A percentile compares a stretch with the other conserved stretches of the same genome.
phyloP scores from a whole-genome alignment of 2,888 invertebrate genomes.

The Anoncus sp. region DNA sequence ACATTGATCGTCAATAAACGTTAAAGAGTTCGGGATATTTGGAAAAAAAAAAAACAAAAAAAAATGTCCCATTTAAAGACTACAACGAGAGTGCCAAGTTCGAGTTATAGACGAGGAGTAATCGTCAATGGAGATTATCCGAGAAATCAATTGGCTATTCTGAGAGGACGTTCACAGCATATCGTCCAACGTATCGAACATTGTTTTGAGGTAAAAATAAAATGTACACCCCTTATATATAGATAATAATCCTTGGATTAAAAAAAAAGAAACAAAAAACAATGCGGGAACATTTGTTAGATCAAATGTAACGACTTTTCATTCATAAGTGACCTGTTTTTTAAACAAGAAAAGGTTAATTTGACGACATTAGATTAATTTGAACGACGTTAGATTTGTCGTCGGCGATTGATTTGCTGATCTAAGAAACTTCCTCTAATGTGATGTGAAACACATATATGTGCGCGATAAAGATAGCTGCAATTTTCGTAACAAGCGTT shows the following conservation, averaged over 20 bases:
- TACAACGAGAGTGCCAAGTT: conserved; percentile 36
- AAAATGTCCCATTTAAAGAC: conserved; percentile 61
- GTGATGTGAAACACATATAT: no score
- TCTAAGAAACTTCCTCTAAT: no score
- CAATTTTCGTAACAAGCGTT: no score
- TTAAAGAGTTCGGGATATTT: neutral
- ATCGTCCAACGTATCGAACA: conserved; percentile 75
- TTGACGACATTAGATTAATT: no score
- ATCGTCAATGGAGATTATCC: conserved; percentile 74
- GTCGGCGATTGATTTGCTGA: no score
- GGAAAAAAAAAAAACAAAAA: neutral
- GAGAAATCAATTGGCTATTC: conserved; percentile 74
- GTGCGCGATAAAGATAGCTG: no score
- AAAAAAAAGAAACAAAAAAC: neutral
- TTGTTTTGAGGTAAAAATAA: conserved; percentile 76
- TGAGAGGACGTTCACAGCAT: conserved; percentile 73
- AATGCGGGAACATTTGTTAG: neutral
- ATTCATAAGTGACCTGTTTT: no score
- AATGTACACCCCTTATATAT: neutral
- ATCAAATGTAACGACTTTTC: neutral
- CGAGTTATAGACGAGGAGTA: conserved; percentile 67
- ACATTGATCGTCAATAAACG: neutral
- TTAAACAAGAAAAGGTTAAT: no score
- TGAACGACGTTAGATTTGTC: no score
- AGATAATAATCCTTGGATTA: neutral